These are phyloP conservation scores for Drepana arcuata DNA, from an alignment of 1,140 invertebrate genomes.

Conservation along the genomic window DNA sequence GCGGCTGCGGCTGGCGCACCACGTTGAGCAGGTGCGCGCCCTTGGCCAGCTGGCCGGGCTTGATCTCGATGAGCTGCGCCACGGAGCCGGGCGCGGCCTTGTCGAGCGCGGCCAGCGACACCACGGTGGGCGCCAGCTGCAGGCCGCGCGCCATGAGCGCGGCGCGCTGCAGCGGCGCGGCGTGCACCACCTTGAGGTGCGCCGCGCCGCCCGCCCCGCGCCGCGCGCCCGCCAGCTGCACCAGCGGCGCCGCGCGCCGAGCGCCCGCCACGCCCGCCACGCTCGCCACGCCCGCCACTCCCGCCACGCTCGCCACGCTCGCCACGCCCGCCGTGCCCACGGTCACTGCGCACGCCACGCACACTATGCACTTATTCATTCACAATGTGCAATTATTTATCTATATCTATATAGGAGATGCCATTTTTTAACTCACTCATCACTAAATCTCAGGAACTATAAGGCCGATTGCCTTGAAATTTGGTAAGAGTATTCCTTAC, in stretches of 20 bases:
- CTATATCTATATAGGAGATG: no score
- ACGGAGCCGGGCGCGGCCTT: conserved; percentile 43
- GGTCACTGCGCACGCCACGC: no score
- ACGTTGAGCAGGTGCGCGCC: conserved; percentile 54
- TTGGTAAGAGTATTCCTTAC: no score
- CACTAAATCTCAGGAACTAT: no score
- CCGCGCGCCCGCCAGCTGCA: conserved; percentile 29
- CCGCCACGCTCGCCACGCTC: conserved; percentile 6
- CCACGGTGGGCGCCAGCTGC: conserved; percentile 26
- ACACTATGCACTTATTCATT: no score
- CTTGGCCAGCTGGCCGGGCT: conserved; percentile 39
- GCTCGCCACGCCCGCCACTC: conserved; percentile 9
- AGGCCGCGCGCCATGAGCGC: conserved; percentile 35
- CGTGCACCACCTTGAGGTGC: conserved; percentile 27
- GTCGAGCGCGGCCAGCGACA: conserved; percentile 39
- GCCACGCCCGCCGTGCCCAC: background rate
- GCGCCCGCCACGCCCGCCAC: conserved; percentile 15
- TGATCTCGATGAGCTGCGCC: conserved; percentile 55
- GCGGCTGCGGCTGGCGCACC: conserved; percentile 40
- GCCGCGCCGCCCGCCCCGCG: conserved; percentile 28
- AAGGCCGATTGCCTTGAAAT: no score
- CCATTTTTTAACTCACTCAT: no score
- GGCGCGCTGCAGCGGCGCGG: conserved; percentile 27
- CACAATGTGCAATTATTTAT: no score
- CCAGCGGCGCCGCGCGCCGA: conserved; percentile 28